Percentiles rank a stretch among this genome's conserved stretches.
Evolutionary conservation across 1,140 invertebrate species (phyloP).

Genomic region (Oncopodura yosiiana): DNA sequence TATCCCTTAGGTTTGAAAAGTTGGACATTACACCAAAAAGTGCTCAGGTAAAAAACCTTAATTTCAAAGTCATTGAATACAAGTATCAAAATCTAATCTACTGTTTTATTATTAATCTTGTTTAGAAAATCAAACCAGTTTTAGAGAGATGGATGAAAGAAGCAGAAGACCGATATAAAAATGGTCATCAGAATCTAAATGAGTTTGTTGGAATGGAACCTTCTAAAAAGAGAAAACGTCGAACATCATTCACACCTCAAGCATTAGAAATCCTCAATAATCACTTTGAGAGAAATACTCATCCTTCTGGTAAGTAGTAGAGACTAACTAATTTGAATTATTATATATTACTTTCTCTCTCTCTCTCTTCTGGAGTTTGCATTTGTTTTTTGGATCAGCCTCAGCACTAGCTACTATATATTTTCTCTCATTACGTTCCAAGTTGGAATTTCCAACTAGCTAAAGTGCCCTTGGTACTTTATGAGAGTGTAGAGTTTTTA

Average conservation of each 20-base stretch:
- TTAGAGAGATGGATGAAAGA: constrained; percentile 97
- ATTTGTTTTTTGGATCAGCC: no score
- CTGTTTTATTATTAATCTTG: no score
- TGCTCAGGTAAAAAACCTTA: no score
- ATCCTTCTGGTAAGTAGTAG: constrained; percentile 78
- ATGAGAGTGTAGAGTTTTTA: no score
- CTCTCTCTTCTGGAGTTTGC: background rate
- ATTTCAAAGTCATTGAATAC: no score
- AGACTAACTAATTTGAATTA: background rate
- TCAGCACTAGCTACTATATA: no score
- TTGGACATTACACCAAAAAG: constrained; percentile 98
- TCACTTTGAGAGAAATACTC: constrained; percentile 92
- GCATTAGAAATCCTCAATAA: constrained; percentile 87
- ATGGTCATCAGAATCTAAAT: constrained; percentile 80
- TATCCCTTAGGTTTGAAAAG: constrained; percentile 83
- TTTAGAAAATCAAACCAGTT: constrained; percentile 97
- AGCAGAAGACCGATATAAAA: constrained; percentile 89
- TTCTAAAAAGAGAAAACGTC: constrained; percentile 88
- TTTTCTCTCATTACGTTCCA: no score
- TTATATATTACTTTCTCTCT: constrained; percentile 1
- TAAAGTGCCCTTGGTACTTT: no score
- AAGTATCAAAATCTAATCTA: no score
- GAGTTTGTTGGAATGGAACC: constrained; percentile 93
- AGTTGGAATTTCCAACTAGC: no score
- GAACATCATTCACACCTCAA: constrained; percentile 93